Evolutionary conservation across 2,888 invertebrate genomes (phyloP).

Genomic region (Vandiemenella viatica): DNA sequence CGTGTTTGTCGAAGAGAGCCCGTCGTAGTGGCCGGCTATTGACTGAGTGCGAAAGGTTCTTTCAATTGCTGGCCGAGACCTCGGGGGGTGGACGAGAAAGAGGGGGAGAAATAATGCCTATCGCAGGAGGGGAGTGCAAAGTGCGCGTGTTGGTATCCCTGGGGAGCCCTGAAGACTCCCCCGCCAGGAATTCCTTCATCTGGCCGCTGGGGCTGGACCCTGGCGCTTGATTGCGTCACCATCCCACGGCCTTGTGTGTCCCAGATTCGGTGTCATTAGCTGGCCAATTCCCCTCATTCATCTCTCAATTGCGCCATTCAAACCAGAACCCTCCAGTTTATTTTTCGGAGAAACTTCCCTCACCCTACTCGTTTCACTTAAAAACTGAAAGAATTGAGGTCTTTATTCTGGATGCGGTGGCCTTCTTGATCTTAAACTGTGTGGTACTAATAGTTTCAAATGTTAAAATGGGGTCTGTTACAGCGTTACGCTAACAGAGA

Average conservation of each 20-base stretch:
- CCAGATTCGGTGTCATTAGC: not conserved
- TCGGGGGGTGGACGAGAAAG: no score
- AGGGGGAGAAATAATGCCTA: not conserved
- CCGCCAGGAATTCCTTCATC: not conserved
- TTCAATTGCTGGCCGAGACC: not conserved
- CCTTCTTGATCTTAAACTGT: no score
- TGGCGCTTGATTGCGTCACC: not conserved
- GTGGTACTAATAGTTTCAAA: no score
- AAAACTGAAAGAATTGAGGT: no score
- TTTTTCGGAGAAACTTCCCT: no score
- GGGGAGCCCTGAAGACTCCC: not conserved
- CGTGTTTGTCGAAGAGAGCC: not conserved
- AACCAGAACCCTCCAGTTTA: no score
- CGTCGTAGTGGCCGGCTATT: not conserved
- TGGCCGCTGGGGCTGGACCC: no score
- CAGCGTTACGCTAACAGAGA: no score
- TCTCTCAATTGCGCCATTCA: no score
- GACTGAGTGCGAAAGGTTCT: not conserved
- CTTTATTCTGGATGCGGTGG: no score
- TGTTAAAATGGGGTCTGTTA: no score
- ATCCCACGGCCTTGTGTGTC: not conserved
- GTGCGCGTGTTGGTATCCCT: not conserved
- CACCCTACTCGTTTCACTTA: no score
- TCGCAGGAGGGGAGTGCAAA: not conserved
- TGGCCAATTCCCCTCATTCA: not conserved